These are phyloP conservation scores for Epizoanthus stellaris DNA, from an alignment of 92 coral and sea anemone genomes.

Conservation along the genomic window DNA sequence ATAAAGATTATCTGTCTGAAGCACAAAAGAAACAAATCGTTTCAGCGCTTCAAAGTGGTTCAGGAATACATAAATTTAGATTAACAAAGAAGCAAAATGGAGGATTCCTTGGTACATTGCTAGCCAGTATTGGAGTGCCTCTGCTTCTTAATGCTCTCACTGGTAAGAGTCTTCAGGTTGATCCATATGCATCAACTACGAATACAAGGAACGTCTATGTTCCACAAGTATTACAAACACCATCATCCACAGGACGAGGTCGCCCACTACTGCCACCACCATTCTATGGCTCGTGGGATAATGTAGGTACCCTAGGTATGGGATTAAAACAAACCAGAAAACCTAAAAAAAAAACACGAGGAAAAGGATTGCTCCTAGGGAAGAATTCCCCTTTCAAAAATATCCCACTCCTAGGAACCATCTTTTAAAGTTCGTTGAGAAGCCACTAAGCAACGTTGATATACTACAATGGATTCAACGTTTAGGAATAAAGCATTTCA, in stretches of 20 bases:
- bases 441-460: conserved; percentile 17
- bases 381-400: conserved; percentile 8
- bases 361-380: conserved; percentile 8
- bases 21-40: too few species aligned
- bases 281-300: not conserved
- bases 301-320: too few species aligned
- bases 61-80: too few species aligned
- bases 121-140: too few species aligned
- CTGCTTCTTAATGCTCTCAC: not conserved
- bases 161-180: not conserved
- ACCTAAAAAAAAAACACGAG: not conserved
- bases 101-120: too few species aligned
- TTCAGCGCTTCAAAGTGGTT: too few species aligned
- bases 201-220: not conserved
- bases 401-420: not conserved
- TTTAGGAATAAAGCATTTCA: not conserved
- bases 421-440: conserved; percentile 17
- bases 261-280: not conserved
- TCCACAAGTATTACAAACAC: too few species aligned
- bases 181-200: too few species aligned
- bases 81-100: too few species aligned
- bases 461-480: not conserved
- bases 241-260: not conserved
- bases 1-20: too few species aligned
- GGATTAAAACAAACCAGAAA: not conserved